Base-by-base conservation (phyloP, 2,888 invertebrate genomes). In the Lycaena phlaeas region DNA sequence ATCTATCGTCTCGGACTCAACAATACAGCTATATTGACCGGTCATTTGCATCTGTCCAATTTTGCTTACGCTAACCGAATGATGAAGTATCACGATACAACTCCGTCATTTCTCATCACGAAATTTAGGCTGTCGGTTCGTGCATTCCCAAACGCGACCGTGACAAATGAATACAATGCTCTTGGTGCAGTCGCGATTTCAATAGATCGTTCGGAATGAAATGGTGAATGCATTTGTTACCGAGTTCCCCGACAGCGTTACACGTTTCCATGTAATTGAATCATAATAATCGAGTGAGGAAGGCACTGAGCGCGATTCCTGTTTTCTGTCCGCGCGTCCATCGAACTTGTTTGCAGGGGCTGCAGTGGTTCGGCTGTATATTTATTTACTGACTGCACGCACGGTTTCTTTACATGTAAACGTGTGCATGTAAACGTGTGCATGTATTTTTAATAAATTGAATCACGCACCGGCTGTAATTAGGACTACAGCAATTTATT, bases 151-250 rank as follows among this genome's bases (percentile, higher is more conserved):
- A 68, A 61, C 50, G 64, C 57, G 64, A 61, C 74, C 75, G 68
- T 70, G 67, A 68, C 73, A 52, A 68, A 77, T 73, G 64, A 64
- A 55, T 62, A 69, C 66, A 68, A 70, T 64, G 63, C 62, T 59
- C 53, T 57, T 60, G 60, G 61, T 56, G 61, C 57, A 43, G 47
- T 30, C 12, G 27, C 10, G 11, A n/a, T 15, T 15, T 41, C 43
- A 48, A 47, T 48, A 39, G 34, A 47, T 42, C 45, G 43, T 40
- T 44, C 46, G 40, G 39, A 46, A 45, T 48, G 40, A 38, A 41
- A 36, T 41, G 42, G 31, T 34, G 40, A 42, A 38, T 39, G 43
- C 39, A 22, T 36, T 45, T 42, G 42, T 44, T 41, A 42, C 39
- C 18, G 30, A 38, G 42, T 34, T 46, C 44, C 46, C 43, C 30